Evolutionary conservation across 2,888 invertebrate species (phyloP), one percentile per base, ranked within the genome.

Genomic region (Tipula vernalis): DNA sequence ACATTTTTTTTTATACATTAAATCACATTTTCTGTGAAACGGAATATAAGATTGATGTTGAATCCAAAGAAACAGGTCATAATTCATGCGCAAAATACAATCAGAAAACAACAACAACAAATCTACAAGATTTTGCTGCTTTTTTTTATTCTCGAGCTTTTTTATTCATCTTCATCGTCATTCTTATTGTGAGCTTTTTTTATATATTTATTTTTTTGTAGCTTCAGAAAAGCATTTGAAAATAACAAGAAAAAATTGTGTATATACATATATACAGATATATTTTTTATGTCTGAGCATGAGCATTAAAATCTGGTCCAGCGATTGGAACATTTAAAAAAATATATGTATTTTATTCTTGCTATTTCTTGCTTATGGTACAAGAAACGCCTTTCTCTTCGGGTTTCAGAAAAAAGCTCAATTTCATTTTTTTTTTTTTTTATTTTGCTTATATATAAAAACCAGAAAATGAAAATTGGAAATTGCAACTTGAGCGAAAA

Each of bases 251-350:
- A 57, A 57, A 57, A 57, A 57, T 57, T 39, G 10, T 71, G 10
- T 71, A 44, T 44, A 44, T 44, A 51, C 15, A 44, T 44, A 44
- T 44, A 44, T 44, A 15, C 15, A 15, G 3, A 71, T 71, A 71
- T 71, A 28, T 71, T 10, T 71, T 28, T 28, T 71, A 71, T 71
- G 28, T 85, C 85, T 85, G 85, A 85, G 85, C 85, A 85, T 85
- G 85, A 85, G 85, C 85, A 85, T 42, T 42, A 85, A 85, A 42
- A 42, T 85, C 85, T 85, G 85, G 85, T 85, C 85, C 85, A 85
- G 85, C 85, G 41, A 85, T 85, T 85, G 85, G 85, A 85, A 85
- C 85, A 85, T 42, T 42, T 85, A 28, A 71, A 71, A 71, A 71
- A 71, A 71, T 28, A 3, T 71, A 71, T 71, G 28, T 71, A 71